A percentile compares a stretch with the other conserved stretches of the same genome.
Evolutionary conservation across 2,113 vertebrate species (phyloP).

Genomic region (Rhinolophus sinicus): DNA sequence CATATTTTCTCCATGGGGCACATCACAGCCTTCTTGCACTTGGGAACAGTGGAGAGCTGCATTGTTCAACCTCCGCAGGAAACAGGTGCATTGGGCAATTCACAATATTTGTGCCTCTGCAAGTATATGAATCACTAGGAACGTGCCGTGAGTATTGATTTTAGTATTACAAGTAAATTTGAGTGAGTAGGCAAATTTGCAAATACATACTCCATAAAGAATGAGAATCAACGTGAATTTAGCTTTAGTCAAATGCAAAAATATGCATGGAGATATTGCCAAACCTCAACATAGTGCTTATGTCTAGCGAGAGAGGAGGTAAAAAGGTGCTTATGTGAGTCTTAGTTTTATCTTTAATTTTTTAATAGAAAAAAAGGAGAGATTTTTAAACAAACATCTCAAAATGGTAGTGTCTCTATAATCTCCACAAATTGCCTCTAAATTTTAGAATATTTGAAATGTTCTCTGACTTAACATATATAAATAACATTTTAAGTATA

Average conservation of each 20-base stretch:
- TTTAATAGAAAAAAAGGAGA: not conserved
- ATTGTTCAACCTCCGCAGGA: not conserved
- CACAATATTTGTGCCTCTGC: not conserved
- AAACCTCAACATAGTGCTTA: not conserved
- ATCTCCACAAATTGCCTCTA: not conserved
- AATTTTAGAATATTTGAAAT: conserved; percentile 16
- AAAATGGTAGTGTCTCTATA: not conserved
- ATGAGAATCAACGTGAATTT: not conserved
- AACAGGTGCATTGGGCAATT: not conserved
- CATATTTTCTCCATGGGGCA: not conserved
- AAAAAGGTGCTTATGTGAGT: not conserved
- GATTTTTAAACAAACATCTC: not conserved
- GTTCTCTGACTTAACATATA: not conserved
- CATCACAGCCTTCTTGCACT: not conserved
- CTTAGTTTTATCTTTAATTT: not conserved
- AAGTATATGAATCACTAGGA: not conserved
- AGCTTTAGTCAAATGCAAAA: not conserved
- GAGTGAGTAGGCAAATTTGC: not conserved
- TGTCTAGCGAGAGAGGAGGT: not conserved
- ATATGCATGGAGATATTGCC: not conserved
- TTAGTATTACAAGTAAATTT: not conserved
- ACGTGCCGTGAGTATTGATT: not conserved
- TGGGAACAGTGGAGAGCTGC: not conserved
- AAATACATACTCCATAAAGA: not conserved
- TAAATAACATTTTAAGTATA: not conserved